Conservation (phyloP, 1,140 invertebrate genomes). For the Caenorhabditis latens region DNA sequence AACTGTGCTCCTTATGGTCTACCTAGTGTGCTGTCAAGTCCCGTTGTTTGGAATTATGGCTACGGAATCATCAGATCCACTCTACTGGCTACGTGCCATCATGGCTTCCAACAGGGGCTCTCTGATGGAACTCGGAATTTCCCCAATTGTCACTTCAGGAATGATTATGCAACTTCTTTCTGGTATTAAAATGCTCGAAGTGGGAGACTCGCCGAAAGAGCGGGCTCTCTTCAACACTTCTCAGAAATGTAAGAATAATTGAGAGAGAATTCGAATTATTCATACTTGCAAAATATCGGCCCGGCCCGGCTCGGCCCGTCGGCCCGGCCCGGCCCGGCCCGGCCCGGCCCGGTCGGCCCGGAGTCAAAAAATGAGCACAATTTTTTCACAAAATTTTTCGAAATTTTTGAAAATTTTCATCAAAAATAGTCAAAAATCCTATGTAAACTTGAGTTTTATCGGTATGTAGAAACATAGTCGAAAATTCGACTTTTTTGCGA, state of each 20-base stretch:
- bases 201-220: slow-evolving; percentile 99
- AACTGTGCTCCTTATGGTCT: slow-evolving; percentile 98
- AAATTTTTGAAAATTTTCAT: too few species aligned
- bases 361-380: too few species aligned
- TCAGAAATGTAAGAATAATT: slow-evolving; percentile 88
- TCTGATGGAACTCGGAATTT: slow-evolving; percentile 99
- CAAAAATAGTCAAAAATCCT: too few species aligned
- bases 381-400: too few species aligned
- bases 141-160: slow-evolving; percentile 99
- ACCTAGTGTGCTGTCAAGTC: slow-evolving; percentile 98
- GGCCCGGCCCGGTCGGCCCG: too few species aligned
- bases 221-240: slow-evolving; percentile 98
- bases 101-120: slow-evolving; percentile 96
- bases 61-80: slow-evolving; percentile 99
- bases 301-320: too few species aligned
- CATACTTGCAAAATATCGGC: too few species aligned
- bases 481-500: too few species aligned
- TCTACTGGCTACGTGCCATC: slow-evolving; percentile 99
- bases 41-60: slow-evolving; percentile 90
- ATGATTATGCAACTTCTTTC: slow-evolving; percentile 99
- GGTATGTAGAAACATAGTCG: too few species aligned
- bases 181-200: slow-evolving; percentile 99
- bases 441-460: too few species aligned
- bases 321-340: too few species aligned
- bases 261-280: not conserved